These are phyloP conservation scores for Bovichtus diacanthus DNA, from an alignment of 2,797 vertebrate species.

Conservation along the genomic window DNA sequence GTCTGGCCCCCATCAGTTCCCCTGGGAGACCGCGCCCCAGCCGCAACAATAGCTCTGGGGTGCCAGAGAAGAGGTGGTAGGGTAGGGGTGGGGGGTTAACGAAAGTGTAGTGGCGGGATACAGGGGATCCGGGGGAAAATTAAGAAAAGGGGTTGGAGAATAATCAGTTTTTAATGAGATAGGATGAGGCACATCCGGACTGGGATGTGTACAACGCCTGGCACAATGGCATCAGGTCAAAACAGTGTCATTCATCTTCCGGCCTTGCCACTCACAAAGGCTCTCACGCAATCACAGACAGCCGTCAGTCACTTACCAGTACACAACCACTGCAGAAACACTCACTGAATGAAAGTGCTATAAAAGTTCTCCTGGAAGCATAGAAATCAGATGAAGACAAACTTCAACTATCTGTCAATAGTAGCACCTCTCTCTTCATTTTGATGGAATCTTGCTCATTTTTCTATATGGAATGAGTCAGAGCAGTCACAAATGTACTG, in stretches of 20 bases:
- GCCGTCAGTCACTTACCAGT: slow-evolving; percentile 34
- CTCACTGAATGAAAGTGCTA: not conserved
- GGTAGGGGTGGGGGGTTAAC: slow-evolving; percentile 34
- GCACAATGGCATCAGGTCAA: slow-evolving; percentile 67
- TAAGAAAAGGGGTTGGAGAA: slow-evolving; percentile 67
- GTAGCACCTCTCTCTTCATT: not conserved
- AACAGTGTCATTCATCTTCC: slow-evolving; percentile 59
- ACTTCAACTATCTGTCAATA: not conserved
- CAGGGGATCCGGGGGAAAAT: slow-evolving; percentile 67
- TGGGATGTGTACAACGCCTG: slow-evolving; percentile 58
- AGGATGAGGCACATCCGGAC: slow-evolving; percentile 75
- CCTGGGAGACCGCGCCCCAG: slow-evolving; percentile 72
- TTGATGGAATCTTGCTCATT: not conserved
- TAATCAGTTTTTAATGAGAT: slow-evolving; percentile 82
- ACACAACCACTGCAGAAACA: slow-evolving; percentile 11
- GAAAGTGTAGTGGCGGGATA: slow-evolving; percentile 33
- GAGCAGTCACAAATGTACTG: slow-evolving; percentile 7
- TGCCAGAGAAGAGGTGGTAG: slow-evolving; percentile 60
- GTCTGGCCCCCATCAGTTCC: slow-evolving; percentile 62
- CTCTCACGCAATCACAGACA: slow-evolving; percentile 57
- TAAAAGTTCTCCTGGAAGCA: not conserved
- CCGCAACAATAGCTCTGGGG: slow-evolving; percentile 75
- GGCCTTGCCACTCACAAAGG: slow-evolving; percentile 53
- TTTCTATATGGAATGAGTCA: not conserved
- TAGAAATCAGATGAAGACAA: not conserved